Evolutionary conservation across 2,888 invertebrate genomes (phyloP).

Genomic region (Eumacrocentrus americanus): DNA sequence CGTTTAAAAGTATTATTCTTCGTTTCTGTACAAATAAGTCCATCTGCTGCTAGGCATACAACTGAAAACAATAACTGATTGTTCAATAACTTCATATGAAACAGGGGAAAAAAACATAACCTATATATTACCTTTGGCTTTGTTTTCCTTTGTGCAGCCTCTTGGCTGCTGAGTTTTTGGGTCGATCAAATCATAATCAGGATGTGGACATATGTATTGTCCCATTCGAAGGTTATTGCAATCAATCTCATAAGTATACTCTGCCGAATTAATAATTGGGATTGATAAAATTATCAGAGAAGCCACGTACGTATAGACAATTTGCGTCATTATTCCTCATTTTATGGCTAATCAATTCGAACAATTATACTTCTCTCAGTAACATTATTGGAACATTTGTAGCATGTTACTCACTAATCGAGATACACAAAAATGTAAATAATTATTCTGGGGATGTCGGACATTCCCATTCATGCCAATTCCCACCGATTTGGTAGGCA

Average conservation of each 20-base stretch:
- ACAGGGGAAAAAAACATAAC: too few species aligned
- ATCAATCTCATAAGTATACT: conserved; percentile 63
- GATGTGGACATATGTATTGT: conserved; percentile 84
- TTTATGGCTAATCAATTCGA: not conserved
- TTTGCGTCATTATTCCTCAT: conserved; percentile 1
- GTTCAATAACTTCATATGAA: too few species aligned
- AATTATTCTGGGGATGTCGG: too few species aligned
- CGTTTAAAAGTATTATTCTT: conserved; percentile 80
- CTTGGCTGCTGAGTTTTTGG: conserved; percentile 85
- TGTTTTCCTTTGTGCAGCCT: conserved; percentile 80
- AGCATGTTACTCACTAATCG: too few species aligned
- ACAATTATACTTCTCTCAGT: too few species aligned
- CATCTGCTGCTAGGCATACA: conserved; percentile 81
- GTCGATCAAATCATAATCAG: conserved; percentile 77
- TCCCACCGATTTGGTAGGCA: too few species aligned
- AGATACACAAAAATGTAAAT: too few species aligned
- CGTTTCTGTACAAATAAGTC: conserved; percentile 80
- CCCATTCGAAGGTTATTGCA: conserved; percentile 78
- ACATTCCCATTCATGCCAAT: too few species aligned
- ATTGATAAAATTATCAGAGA: conserved; percentile 1
- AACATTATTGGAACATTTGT: too few species aligned
- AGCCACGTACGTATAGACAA: not conserved
- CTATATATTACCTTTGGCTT: conserved; percentile 74
- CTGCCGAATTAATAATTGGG: conserved; percentile 36
- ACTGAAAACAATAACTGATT: conserved; percentile 66